A percentile compares a stretch with the other conserved stretches of the same genome.
Evolutionary conservation across 2,888 invertebrate species (phyloP).

Genomic region (Heteromyza rotundicornis): DNA sequence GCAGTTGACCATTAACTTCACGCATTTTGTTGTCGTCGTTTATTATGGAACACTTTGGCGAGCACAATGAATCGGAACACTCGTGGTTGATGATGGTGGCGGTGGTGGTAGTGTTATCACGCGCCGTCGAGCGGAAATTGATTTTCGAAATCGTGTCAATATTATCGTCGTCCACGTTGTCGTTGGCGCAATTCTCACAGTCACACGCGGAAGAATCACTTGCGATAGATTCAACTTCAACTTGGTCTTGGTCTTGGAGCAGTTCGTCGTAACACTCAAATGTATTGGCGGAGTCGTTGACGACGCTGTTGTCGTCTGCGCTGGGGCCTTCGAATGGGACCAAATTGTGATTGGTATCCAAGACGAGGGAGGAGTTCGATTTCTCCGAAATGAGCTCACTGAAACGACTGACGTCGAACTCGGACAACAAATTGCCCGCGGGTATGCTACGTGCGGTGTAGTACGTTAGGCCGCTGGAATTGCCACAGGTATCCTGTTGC

Average conservation of each 20-base stretch:
- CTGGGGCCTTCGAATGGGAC: not conserved
- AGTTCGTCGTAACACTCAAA: conserved; percentile 56
- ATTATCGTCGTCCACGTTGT: conserved; percentile 8
- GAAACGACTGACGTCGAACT: conserved; percentile 57
- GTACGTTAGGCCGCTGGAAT: not conserved
- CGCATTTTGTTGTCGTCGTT: conserved; percentile 50
- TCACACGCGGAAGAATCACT: conserved; percentile 27
- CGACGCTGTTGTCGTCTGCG: not conserved
- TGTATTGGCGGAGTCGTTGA: conserved; percentile 27
- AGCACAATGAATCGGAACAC: not conserved
- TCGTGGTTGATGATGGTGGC: not conserved
- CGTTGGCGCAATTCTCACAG: conserved; percentile 29
- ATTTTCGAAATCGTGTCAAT: conserved; percentile 5
- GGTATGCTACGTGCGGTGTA: conserved; percentile 2
- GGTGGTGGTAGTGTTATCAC: not conserved
- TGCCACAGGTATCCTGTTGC: conserved; percentile 10
- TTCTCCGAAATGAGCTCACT: conserved; percentile 41
- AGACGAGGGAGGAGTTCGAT: conserved; percentile 34
- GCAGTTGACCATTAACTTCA: conserved; percentile 62
- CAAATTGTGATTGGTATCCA: conserved; percentile 35
- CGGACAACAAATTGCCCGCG: conserved; percentile 30
- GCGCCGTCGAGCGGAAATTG: conserved; percentile 11
- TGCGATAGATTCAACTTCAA: conserved; percentile 21
- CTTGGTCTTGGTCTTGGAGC: too few relatives aligned
- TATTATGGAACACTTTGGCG: not conserved